Conservation (phyloP, 2,113 vertebrate genomes). For the Oenanthe oenanthe region DNA sequence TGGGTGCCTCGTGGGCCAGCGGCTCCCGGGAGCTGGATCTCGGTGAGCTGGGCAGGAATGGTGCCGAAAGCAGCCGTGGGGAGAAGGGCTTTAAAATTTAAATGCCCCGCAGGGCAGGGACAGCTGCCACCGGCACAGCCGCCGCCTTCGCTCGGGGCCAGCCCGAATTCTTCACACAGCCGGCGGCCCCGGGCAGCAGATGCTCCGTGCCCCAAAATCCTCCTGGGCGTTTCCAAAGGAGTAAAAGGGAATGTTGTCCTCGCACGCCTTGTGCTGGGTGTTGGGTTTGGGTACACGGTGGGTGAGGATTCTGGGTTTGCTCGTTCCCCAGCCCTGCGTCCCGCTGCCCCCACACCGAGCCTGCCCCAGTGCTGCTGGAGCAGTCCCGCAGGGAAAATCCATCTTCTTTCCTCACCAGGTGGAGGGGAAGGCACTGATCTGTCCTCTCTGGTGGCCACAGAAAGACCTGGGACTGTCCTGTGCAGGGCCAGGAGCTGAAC, state of each 20-base stretch:
- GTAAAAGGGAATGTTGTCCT: neutral
- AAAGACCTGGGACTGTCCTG: neutral
- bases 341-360: fast-evolving
- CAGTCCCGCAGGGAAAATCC: neutral
- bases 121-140: neutral
- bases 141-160: neutral
- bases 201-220: neutral
- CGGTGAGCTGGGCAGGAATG: neutral
- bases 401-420: fast-evolving
- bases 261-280: neutral
- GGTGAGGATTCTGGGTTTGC: neutral
- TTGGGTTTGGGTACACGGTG: fast-evolving
- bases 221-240: neutral
- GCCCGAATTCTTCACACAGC: neutral
- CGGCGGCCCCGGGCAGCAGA: neutral
- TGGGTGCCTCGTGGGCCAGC: neutral
- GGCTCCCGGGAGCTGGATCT: fast-evolving
- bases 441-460: neutral
- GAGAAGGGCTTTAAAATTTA: constrained; percentile 79
- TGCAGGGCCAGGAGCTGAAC: neutral
- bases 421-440: neutral
- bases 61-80: constrained; percentile 66
- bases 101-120: constrained; percentile 64
- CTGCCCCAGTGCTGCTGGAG: neutral
- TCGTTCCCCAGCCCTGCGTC: neutral